Conservation (phyloP, 2,888 invertebrate species). For the Diachrysia chrysitis region DNA sequence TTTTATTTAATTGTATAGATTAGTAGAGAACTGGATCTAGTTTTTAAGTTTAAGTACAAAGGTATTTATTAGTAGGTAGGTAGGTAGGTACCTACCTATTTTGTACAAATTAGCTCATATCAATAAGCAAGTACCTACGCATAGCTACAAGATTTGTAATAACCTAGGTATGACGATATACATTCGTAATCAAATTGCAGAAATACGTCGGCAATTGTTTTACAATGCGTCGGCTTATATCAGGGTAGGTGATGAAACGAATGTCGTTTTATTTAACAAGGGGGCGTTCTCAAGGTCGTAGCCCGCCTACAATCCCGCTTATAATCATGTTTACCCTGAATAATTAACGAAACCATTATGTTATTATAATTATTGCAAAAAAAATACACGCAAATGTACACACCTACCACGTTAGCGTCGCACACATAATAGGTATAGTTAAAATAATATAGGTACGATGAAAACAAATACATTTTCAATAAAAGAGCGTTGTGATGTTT, state of each 20-base stretch:
- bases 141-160: slow-evolving; percentile 10
- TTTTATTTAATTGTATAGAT: too few relatives aligned
- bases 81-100: too few relatives aligned
- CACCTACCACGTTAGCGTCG: neutral
- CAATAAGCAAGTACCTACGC: slow-evolving; percentile 6
- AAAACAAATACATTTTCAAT: neutral
- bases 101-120: neutral
- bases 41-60: too few relatives aligned
- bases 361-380: slow-evolving; percentile 1
- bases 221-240: slow-evolving; percentile 24
- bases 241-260: slow-evolving; percentile 32
- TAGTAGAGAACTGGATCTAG: too few relatives aligned
- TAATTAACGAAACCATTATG: neutral
- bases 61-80: too few relatives aligned
- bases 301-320: slow-evolving; percentile 28
- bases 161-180: slow-evolving; percentile 15
- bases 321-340: slow-evolving; percentile 15
- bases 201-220: slow-evolving; percentile 22
- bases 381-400: neutral
- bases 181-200: slow-evolving; percentile 34
- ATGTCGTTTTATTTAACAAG: slow-evolving; percentile 28
- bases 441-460: neutral
- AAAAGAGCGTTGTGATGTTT: neutral
- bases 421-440: neutral
- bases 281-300: slow-evolving; percentile 58